Conservation (phyloP, 1,140 invertebrate genomes). For the Varroa destructor region DNA sequence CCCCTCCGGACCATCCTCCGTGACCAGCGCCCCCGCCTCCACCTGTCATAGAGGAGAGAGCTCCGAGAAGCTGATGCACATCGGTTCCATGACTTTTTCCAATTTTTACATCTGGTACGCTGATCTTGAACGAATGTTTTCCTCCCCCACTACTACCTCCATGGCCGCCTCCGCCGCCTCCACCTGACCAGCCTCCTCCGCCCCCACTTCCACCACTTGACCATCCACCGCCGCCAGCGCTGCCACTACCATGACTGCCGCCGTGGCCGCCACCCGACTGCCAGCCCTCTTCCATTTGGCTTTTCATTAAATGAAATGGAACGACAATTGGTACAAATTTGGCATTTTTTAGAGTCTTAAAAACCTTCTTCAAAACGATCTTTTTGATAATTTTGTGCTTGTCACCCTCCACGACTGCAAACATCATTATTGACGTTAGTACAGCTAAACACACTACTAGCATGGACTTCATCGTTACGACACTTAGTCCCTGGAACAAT, state of each 20-base stretch:
- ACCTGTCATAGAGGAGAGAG: neutral
- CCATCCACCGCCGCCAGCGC: neutral
- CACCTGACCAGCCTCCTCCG: neutral
- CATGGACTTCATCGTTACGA: conserved; percentile 19
- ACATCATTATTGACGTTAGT: conserved; percentile 2
- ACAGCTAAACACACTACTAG: conserved; percentile 11
- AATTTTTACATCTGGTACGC: conserved; percentile 8
- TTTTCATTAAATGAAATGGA: conserved; percentile 26
- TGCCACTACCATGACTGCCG: neutral
- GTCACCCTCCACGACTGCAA: conserved; percentile 11
- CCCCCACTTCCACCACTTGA: neutral
- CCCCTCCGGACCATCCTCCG: conserved; percentile 17
- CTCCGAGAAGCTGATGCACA: conserved; percentile 6
- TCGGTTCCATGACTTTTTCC: conserved; percentile 17
- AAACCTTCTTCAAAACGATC: conserved; percentile 18
- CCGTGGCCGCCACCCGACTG: neutral
- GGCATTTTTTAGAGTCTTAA: conserved; percentile 1
- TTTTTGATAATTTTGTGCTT: conserved; percentile 26
- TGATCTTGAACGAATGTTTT: conserved; percentile 11
- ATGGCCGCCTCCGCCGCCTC: conserved; percentile 15
- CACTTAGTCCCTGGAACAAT: conserved; percentile 26
- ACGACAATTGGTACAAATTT: conserved; percentile 25
- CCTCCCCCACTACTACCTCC: neutral
- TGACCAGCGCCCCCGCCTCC: neutral
- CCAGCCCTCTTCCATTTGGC: conserved; percentile 23